These are phyloP conservation scores for Drosophila kokeensis DNA, from an alignment of 2,888 invertebrate genomes.

Conservation along the genomic window DNA sequence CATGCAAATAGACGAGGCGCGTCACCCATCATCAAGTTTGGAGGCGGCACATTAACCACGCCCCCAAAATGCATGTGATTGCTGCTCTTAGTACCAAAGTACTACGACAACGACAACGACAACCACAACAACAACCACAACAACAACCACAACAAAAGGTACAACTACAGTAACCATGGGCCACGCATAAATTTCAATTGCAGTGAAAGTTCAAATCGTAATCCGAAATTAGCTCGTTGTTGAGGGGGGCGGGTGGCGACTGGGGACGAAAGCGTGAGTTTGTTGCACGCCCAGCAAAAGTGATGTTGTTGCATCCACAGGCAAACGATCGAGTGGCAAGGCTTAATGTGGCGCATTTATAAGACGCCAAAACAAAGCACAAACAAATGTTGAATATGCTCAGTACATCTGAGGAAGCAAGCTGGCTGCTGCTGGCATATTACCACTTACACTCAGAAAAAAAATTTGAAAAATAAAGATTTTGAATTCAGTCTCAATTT, in stretches of 20 bases:
- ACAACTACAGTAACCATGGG: conserved; percentile 36
- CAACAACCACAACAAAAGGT: not conserved
- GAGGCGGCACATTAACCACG: conserved; percentile 35
- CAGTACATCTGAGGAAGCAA: not conserved
- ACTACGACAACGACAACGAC: not conserved
- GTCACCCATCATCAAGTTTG: conserved; percentile 64
- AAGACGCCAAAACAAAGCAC: conserved; percentile 31
- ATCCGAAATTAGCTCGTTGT: conserved; percentile 50
- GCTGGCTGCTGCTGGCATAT: not conserved
- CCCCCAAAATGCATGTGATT: conserved; percentile 26
- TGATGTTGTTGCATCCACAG: conserved; percentile 40
- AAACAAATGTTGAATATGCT: conserved; percentile 45
- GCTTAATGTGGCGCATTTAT: conserved; percentile 60
- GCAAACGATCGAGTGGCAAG: conserved; percentile 18
- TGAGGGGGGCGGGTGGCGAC: not conserved
- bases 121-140: conserved; percentile 9
- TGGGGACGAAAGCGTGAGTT: conserved; percentile 7
- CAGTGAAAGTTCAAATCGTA: conserved; percentile 71
- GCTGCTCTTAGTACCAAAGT: conserved; percentile 6
- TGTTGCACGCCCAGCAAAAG: conserved; percentile 28
- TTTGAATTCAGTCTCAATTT: no score
- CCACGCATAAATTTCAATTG: conserved; percentile 73
- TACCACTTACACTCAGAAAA: not conserved
- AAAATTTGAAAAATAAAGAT: not conserved
- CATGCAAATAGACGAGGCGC: conserved; percentile 58